These are phyloP conservation scores for Diploscapter pachys DNA, from an alignment of 1,140 invertebrate genomes.

Conservation along the genomic window DNA sequence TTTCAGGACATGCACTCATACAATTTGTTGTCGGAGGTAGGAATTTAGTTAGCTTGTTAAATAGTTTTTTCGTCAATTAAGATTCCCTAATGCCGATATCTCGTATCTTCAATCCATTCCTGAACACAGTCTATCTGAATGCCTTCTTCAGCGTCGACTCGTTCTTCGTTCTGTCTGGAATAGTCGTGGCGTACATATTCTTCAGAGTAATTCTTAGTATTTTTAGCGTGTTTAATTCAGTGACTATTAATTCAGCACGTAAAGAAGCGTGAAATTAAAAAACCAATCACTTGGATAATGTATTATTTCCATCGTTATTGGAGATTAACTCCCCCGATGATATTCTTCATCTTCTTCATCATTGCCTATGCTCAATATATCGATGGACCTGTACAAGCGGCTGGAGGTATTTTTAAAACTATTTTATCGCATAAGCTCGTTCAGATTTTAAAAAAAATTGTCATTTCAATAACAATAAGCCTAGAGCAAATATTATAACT, in stretches of 20 bases:
- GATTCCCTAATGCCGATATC: slow-evolving; percentile 4
- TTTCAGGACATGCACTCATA: no score
- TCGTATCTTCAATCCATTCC: background rate
- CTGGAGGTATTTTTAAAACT: background rate
- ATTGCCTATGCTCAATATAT: slow-evolving; percentile 13
- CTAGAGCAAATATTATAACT: no score
- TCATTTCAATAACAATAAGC: no score
- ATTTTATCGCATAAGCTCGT: no score
- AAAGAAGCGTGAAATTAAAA: background rate
- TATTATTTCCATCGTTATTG: slow-evolving; percentile 10
- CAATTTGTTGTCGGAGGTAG: no score
- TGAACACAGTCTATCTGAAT: slow-evolving; percentile 4
- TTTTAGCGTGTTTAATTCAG: no score
- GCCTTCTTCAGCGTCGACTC: slow-evolving; percentile 13
- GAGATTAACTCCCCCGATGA: slow-evolving; percentile 9
- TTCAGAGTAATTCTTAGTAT: background rate
- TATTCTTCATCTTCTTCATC: slow-evolving; percentile 9
- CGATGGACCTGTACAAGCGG: slow-evolving; percentile 4
- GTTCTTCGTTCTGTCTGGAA: slow-evolving; percentile 12
- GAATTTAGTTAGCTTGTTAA: no score
- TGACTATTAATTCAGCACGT: background rate
- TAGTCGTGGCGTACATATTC: slow-evolving; percentile 10
- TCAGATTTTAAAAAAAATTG: no score
- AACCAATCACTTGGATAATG: slow-evolving; percentile 13
- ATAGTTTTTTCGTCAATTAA: background rate